Conservation (phyloP, 1,140 invertebrate genomes). For the Drosophila watanabei region DNA sequence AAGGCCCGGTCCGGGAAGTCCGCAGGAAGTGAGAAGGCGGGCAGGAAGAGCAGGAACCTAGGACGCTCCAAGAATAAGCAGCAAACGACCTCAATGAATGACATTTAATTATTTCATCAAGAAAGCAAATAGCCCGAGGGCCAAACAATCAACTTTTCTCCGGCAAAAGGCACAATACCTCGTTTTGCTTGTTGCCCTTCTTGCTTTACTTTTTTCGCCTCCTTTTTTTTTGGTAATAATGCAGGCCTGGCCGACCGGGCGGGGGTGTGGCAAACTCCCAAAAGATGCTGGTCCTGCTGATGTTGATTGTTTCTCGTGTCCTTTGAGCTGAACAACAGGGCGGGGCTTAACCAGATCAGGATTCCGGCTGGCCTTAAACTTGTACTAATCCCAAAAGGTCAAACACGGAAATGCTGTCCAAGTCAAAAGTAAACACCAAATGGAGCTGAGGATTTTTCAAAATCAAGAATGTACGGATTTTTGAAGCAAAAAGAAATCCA, state of each 20-base stretch:
- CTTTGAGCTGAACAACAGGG: constrained; percentile 9
- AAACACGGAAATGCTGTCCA: background rate
- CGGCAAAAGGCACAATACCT: constrained; percentile 57
- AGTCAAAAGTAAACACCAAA: constrained; percentile 5
- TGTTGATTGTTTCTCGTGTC: constrained; percentile 25
- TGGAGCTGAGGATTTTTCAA: background rate
- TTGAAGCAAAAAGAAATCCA: background rate
- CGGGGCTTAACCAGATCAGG: constrained; percentile 14
- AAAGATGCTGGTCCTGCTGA: constrained; percentile 40
- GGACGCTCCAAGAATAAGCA: constrained; percentile 31
- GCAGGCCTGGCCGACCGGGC: constrained; percentile 8
- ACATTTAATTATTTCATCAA: constrained; percentile 85
- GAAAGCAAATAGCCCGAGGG: constrained; percentile 81
- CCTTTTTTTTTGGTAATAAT: constrained; percentile 29
- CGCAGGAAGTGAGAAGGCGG: constrained; percentile 4
- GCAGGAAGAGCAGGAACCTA: constrained; percentile 3
- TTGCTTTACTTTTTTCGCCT: constrained; percentile 1
- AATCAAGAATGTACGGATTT: background rate
- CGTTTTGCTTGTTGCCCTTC: constrained; percentile 11
- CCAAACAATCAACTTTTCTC: constrained; percentile 76
- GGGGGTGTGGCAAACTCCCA: constrained; percentile 6
- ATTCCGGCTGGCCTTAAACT: constrained; percentile 2
- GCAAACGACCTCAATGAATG: constrained; percentile 78
- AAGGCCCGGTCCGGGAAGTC: constrained; percentile 2
- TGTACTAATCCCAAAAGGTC: constrained; percentile 10